Evolutionary conservation across 2,888 invertebrate genomes (phyloP).

Genomic region (Zonitis immaculata): DNA sequence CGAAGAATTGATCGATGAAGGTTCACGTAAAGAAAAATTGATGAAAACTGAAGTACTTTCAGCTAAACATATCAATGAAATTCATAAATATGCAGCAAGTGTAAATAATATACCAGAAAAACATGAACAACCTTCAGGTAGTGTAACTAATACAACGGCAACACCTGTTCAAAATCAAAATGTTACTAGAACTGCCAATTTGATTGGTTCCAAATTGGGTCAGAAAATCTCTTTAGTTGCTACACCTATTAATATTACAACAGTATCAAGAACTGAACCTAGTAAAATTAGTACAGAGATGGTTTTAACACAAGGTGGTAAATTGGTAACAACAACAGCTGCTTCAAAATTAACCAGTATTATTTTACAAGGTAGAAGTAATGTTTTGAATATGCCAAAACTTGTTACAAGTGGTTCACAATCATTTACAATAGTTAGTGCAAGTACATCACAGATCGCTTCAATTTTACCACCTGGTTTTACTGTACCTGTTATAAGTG

Average conservation of each 20-base stretch:
- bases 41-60: conserved; percentile 38
- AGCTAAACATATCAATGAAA: conserved; percentile 42
- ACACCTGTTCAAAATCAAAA: not conserved
- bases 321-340: conserved; percentile 33
- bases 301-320: conserved; percentile 37
- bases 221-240: conserved; percentile 35
- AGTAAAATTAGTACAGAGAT: conserved; percentile 29
- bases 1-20: conserved; percentile 61
- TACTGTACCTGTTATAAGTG: conserved; percentile 47
- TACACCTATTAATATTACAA: conserved; percentile 25
- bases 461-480: conserved; percentile 44
- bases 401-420: conserved; percentile 39
- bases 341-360: conserved; percentile 39
- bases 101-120: conserved; percentile 35
- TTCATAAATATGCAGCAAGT: conserved; percentile 42
- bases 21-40: conserved; percentile 53
- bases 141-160: conserved; percentile 4
- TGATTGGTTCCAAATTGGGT: conserved; percentile 24
- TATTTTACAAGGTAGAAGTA: conserved; percentile 39
- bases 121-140: conserved; percentile 19
- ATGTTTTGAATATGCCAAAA: conserved; percentile 41
- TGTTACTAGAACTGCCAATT: conserved; percentile 7
- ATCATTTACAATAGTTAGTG: conserved; percentile 45
- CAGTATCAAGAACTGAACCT: conserved; percentile 17
- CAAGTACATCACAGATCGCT: conserved; percentile 44